Base-by-base conservation (phyloP, 92 coral and sea anemone species). In the Scolanthus callimorphus region DNA sequence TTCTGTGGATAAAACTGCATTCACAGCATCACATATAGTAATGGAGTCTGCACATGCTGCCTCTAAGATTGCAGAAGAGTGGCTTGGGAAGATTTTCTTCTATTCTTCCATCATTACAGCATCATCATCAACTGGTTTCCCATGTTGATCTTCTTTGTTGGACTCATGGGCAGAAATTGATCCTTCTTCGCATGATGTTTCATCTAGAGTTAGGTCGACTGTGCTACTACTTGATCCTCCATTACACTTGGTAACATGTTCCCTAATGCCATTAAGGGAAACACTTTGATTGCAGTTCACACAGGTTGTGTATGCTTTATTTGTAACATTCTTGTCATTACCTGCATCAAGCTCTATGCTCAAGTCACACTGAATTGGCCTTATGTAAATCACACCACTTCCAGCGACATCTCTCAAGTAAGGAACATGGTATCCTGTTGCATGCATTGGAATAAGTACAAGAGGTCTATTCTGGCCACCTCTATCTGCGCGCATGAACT, bases 401-500 rank as follows among this genome's bases (percentile, higher is more conserved):
- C 70, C 23, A 26, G 69, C 51, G 39, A 27, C 62, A 20, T 63
- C 72, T 57, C 71, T 70, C 11, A 78, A 51, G 31, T 57, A 55
- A 20, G 61, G 51, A 39, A 78, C 29, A 3, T 57, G 30, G 45
- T 63, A 78, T 20, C 85, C 73, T 12, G 27, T 29, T 60, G 66
- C 29, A 13, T 62, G 52, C 49, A 59, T 60, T 52, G 46, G 37
- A 60, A 52, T 31, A 48, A 62, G 48, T 51, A 34, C 20, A 55
- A 46, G 29, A 25, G 63, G 61, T 38, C 59, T 15, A 37, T 47
- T 6, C 2, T 57, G 50, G 1, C 82, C 82, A 28, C 69, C 76
- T 21, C 69, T 63, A 31, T 71, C 80, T 31, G 79, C 80, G 56
- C 74, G 66, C 31, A 78, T 55, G 11, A 78, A 27, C 71, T 78